phyloP scores from a whole-genome alignment of 1,140 invertebrate species.

The Trichoplusia ni region DNA sequence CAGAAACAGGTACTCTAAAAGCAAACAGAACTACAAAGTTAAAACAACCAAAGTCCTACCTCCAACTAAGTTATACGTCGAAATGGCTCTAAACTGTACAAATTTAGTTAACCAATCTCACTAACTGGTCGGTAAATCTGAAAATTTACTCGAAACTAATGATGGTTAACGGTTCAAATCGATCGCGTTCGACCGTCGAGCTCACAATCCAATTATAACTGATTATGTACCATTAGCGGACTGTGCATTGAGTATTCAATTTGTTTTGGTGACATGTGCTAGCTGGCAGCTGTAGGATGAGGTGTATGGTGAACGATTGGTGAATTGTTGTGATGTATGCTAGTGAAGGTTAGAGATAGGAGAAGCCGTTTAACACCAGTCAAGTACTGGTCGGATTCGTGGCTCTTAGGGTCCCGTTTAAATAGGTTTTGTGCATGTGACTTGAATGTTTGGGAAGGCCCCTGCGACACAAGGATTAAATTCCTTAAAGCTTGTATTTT shows the following conservation, averaged over 20 bases:
- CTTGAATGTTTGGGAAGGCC: too few relatives aligned
- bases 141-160: constrained; percentile 43
- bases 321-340: too few relatives aligned
- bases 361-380: too few relatives aligned
- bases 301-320: too few relatives aligned
- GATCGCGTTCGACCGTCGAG: background rate
- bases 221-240: constrained; percentile 21
- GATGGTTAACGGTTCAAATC: background rate
- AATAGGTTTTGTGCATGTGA: too few relatives aligned
- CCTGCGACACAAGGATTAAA: too few relatives aligned
- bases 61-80: constrained; percentile 1
- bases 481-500: too few relatives aligned
- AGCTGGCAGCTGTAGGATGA: background rate
- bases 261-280: background rate
- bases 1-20: background rate
- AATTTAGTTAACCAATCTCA: constrained; percentile 4
- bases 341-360: too few relatives aligned
- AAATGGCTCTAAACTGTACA: background rate
- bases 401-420: too few relatives aligned
- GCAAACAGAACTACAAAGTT: background rate
- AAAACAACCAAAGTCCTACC: constrained; percentile 8
- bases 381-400: too few relatives aligned
- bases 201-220: constrained; percentile 25
- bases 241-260: too few relatives aligned
- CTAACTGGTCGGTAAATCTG: constrained; percentile 57